Base-by-base conservation (phyloP, 2,888 invertebrate genomes). In the Alcis repandata region DNA sequence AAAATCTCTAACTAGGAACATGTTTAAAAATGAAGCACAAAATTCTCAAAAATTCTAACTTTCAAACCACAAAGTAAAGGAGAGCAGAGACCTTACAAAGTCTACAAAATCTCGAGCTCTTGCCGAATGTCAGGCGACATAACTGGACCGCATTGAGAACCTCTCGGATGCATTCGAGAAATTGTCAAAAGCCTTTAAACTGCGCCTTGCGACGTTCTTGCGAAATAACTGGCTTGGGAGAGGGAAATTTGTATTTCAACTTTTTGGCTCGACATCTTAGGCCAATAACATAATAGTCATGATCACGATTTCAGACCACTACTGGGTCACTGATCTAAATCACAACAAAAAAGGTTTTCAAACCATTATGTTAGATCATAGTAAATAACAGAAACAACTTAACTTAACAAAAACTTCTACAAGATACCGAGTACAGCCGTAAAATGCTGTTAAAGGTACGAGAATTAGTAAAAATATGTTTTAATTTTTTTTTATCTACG, bases 171-270 rank as follows among this genome's bases (percentile, higher is more conserved):
- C 53, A 63, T 43, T 58, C 41, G 8, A 10, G 40, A 52, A 40
- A 59, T 63, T 63, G 59, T 48, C 59, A 57, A 52, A 63, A 57
- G 58, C 58, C 27, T 40, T 27, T 32, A 10, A 13, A 32, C 33
- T 36, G 9, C n/a, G 38, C 38, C 20, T 38, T 52, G 9, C 22
- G 17, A 33, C 27, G 27, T 27, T 27, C 60, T 10, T 53, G 52
- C 13, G 11, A 11, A 15, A 36, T n/a, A 53, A 36, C 48, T 43
- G 33, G 17, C n/a, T 51, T 13, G 6, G 13, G 1, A 20, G 15
- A 15, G 7, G 7, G 13, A 11, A 38, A 6, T 4, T 3, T 13
- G 3, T 38, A 6, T 15, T 2, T 38, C 6, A 38, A 13, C 2
- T n/a, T 38, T 0, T 15, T 38, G 3, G 38, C 4, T 13, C 8